Conservation (phyloP, 2,797 vertebrate genomes). For the Oreochromis grahami region DNA sequence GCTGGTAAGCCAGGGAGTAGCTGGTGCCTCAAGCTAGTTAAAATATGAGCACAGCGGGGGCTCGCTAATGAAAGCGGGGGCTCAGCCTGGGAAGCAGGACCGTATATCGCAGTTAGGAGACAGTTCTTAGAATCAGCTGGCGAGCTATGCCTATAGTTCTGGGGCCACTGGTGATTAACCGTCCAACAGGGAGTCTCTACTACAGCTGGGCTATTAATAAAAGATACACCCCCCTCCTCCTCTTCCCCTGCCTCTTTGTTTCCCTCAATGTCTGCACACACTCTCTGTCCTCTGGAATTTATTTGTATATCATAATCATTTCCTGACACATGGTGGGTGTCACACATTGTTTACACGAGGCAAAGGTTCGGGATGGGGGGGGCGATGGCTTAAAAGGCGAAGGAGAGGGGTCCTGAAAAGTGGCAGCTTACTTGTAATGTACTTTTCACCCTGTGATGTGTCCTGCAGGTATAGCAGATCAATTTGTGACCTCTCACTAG, state of each 20-base stretch:
- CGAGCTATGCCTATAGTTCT: constrained; percentile 73
- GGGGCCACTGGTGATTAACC: constrained; percentile 78
- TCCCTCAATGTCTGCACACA: constrained; percentile 41
- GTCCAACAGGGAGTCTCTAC: constrained; percentile 73
- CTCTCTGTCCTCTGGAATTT: constrained; percentile 50
- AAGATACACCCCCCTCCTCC: constrained; percentile 61
- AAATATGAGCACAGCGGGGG: constrained; percentile 68
- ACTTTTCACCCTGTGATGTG: constrained; percentile 33
- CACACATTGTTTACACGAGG: constrained; percentile 55
- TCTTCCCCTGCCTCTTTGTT: constrained; percentile 44
- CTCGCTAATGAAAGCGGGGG: constrained; percentile 71
- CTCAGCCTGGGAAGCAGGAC: constrained; percentile 51
- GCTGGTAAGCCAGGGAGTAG: constrained; percentile 53
- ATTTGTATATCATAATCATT: constrained; percentile 63
- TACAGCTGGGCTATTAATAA: constrained; percentile 82
- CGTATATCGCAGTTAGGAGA: constrained; percentile 73
- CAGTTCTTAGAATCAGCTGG: constrained; percentile 79
- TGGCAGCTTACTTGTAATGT: constrained; percentile 32
- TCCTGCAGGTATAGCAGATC: constrained; percentile 60
- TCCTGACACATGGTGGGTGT: constrained; percentile 58
- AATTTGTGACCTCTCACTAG: constrained; percentile 70
- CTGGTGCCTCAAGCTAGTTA: constrained; percentile 67
- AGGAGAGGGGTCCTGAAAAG: not conserved
- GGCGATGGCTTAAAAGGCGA: not conserved
- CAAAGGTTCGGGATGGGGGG: not conserved